phyloP scores from a whole-genome alignment of 2,888 invertebrate species.

The Meiosimyza platycephala region DNA sequence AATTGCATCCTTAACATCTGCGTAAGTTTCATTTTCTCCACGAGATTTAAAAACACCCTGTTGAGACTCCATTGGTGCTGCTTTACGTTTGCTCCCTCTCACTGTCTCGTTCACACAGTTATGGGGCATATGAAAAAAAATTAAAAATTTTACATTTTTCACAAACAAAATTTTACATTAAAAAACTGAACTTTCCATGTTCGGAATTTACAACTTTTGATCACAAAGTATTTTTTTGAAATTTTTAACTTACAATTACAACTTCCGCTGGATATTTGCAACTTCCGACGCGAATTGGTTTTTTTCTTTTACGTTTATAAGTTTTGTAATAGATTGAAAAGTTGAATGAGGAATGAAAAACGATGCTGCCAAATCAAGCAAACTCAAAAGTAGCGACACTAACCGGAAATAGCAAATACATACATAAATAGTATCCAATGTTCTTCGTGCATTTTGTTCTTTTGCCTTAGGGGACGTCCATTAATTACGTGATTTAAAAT shows the following conservation, averaged over 20 bases:
- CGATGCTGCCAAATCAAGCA: background rate
- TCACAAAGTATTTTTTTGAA: background rate
- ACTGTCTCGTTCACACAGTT: slow-evolving; percentile 1
- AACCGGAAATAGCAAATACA: too few species aligned
- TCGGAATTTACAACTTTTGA: background rate
- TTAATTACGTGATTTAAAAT: too few species aligned
- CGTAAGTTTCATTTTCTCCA: background rate
- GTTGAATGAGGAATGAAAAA: background rate
- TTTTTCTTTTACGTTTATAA: background rate
- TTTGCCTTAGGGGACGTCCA: too few species aligned
- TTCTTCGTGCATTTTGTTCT: too few species aligned
- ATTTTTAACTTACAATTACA: background rate
- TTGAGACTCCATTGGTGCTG: slow-evolving; percentile 2
- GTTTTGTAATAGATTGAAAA: too few species aligned
- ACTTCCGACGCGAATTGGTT: slow-evolving; percentile 15
- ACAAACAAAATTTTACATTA: background rate
- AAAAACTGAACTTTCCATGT: background rate
- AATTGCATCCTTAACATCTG: slow-evolving; percentile 14
- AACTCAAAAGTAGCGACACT: too few species aligned
- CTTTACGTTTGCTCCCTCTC: background rate
- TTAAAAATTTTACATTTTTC: background rate
- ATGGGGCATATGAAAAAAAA: background rate
- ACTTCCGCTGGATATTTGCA: slow-evolving; percentile 28
- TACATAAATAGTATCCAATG: too few species aligned
- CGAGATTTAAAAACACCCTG: slow-evolving; percentile 1